Evolutionary conservation across 2,113 vertebrate species (phyloP), one percentile per base, ranked within the genome.

Genomic region (Macheiramphus alcinus): DNA sequence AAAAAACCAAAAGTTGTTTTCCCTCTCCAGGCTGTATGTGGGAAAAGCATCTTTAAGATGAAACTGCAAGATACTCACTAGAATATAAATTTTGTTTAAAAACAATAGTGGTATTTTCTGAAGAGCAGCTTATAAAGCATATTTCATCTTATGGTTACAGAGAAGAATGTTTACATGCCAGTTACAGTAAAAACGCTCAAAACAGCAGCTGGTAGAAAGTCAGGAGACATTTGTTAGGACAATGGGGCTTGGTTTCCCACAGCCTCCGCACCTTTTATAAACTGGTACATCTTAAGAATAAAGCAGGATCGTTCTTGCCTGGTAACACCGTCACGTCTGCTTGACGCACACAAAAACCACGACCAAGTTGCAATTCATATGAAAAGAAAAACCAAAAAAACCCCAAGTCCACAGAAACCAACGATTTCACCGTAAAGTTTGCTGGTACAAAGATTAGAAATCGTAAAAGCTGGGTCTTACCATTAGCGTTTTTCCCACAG

Each of bases 401-500:
- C 3, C 43, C 23, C 38, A 61, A 79, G 15, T 4, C 65, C 73
- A 16, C 1, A 20, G 62, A 91, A 71, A 81, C 9, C 12, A 27
- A 47, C 3, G 1, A 16, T 21, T 82, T 90, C 17, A 43, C 34
- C 0, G 18, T 17, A 78, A 93, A 81, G 27, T n/a, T 9, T 5
- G 31, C 40, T 3, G 12, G 7, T n/a, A 29, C 0, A 32, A 73
- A 63, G 32, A 23, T 9, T 6, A 63, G 50, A 19, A 10, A 68
- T 8, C 0, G 1, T 1, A 52, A 75, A 81, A 85, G 34, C 19
- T 1, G 5, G 13, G 20, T 17, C 98, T 99, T 98, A 99, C 99
- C 99, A 22, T 99, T 99, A 11, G 99, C 99, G 80, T 99, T 99
- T 95, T 99, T 99, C 93, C 99, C 99, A 67, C 99, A 99, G 96